Base-by-base conservation (phyloP, 2,888 invertebrate species). In the Orchesella flavescens region DNA sequence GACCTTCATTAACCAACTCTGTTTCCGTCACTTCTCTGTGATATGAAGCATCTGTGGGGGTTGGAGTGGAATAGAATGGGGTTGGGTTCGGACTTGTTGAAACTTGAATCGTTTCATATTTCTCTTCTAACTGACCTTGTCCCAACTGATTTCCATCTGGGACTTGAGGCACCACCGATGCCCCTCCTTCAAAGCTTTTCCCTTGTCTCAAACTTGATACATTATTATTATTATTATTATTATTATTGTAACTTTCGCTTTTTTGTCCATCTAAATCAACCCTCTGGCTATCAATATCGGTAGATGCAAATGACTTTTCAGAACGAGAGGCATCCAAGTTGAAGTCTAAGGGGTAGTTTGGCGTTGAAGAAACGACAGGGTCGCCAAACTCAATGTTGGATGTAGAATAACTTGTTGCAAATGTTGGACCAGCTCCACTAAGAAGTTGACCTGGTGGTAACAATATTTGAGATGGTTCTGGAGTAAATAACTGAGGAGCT, bases 101-200 rank as follows among this genome's bases (percentile, higher is more conserved):
- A 10, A 57, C 12, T 57, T 13, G 46, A 46, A 72, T 1, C 13
- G 21, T n/a, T 49, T 49, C 46, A 15, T 57, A 34, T 1, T 72
- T 57, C 4, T 72, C 57, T 7, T 73, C 57, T 12, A 46, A 46
- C 46, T 46, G 46, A 13, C 73, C 73, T 19, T 73, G 61, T 2
- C 61, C 73, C 21, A 73, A 61, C 23, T 73, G 73, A 23, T 73
- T 73, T n/a, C 55, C 80, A 13, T 80, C 69, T 12, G 65, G 80
- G 9, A 23, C 46, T 9, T 19, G 13, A 15, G 59, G 21, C 10
- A 49, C 43, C 24, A 21, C 44, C n/a, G n/a, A n/a, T n/a, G n/a
- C n/a, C n/a, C n/a, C 7, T 21, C 17, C 24, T 63, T 55, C 65
- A 34, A 77, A 77, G 15, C 68, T 68, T 68, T 77, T 77, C 1